These are phyloP conservation scores for Hydrozoanthus tunicans DNA, from an alignment of 64 coral and sea anemone species.

Conservation along the genomic window DNA sequence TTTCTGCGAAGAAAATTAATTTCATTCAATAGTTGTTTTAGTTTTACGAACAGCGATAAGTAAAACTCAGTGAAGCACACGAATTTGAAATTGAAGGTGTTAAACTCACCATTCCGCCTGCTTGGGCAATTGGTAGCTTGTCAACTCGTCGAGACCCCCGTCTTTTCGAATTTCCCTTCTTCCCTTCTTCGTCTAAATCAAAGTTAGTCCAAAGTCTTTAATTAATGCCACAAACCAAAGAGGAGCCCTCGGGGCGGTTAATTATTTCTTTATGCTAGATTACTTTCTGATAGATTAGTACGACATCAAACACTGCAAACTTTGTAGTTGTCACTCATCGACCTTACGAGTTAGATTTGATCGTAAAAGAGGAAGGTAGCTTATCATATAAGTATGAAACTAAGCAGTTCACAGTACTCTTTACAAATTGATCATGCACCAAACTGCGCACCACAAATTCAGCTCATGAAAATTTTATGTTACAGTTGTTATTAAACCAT, in stretches of 20 bases:
- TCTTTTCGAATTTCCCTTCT: slow-evolving; percentile 3
- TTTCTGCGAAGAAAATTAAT: slow-evolving; percentile 58
- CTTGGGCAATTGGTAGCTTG: not conserved
- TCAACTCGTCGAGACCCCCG: slow-evolving; percentile 27
- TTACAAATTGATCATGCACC: slow-evolving; percentile 23
- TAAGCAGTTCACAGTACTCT: not conserved
- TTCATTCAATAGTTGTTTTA: not conserved
- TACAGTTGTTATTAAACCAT: not conserved
- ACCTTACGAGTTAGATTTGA: too few species aligned
- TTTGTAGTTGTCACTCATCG: too few species aligned
- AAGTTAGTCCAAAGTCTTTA: not conserved
- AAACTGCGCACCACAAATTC: slow-evolving; percentile 32
- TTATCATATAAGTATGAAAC: too few species aligned
- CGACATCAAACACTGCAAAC: too few species aligned
- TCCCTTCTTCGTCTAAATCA: slow-evolving; percentile 1
- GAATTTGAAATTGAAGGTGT: slow-evolving; percentile 6
- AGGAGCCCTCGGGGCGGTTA: not conserved
- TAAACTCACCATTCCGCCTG: not conserved
- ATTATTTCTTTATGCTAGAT: not conserved
- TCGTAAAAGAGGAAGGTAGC: too few species aligned
- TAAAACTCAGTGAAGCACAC: not conserved
- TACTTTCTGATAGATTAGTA: too few species aligned
- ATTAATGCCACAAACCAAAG: not conserved
- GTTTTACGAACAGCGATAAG: not conserved
- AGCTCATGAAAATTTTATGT: slow-evolving; percentile 67